Evolutionary conservation across 2,797 vertebrate genomes (phyloP), one percentile per base, ranked within the genome.

Genomic region (Tokudaia muenninki): DNA sequence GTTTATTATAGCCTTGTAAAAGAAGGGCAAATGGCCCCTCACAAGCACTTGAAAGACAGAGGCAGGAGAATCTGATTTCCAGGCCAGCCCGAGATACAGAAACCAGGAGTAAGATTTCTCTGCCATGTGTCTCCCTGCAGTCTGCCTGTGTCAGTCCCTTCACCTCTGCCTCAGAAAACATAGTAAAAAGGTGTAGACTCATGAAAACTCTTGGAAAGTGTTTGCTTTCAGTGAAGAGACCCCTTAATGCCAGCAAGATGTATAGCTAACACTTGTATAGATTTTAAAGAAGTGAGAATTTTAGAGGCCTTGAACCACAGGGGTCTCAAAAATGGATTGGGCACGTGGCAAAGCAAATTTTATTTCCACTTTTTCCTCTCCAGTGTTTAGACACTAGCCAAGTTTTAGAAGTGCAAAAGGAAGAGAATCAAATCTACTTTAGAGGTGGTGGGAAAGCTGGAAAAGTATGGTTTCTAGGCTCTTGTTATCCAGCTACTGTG

Each of bases 351-450:
- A 65, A 65, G 63, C 29, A 67, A 67, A 6, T 65, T 65, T 86
- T 67, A 50, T 67, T 50, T 67, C 19, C 12, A 14, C 17, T 86
- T 86, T 34, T 86, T 67, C 59, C 65, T 84, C 41, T 65, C 37
- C 29, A 4, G 61, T 65, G 29, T 34, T 47, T 65, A 84, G 61
- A 50, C 19, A 67, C 83, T 50, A 90, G 41, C 74, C 47, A 92
- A 37, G 26, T 87, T 87, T 80, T 90, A 87, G 11, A 2, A 87
- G n/a, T 1, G 8, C 61, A 86, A 70, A 94, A 87, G 88, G 70
- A n/a, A 21, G 41, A 84, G 31, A 96, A 50, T 90, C 81, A 65
- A 2, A 17, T 87, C 31, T 95, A 24, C 82, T 82, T 94, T 78
- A 92, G 70, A 92, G 26, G 19, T 95, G 6, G 11, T 52, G 74